phyloP scores from a whole-genome alignment of 2,797 vertebrate genomes.

The Dendrocincla fuliginosa region DNA sequence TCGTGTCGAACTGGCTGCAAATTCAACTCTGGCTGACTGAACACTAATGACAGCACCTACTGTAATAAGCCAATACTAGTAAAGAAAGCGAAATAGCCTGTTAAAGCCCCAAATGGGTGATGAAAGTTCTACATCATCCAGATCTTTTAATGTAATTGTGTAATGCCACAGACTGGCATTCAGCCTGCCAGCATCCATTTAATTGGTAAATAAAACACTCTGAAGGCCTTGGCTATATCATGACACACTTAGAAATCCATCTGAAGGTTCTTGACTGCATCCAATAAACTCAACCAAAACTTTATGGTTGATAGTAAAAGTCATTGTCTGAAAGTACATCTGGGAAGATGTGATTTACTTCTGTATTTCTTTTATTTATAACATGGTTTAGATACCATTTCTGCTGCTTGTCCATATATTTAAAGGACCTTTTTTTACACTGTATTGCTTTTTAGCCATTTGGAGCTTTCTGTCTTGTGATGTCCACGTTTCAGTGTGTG shows the following conservation, averaged over 20 bases:
- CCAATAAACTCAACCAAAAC: neutral
- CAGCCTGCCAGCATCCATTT: conserved; percentile 16
- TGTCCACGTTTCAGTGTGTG: neutral
- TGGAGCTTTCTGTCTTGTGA: neutral
- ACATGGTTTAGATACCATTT: neutral
- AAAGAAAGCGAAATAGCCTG: conserved; percentile 16
- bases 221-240: neutral
- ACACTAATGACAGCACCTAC: conserved; percentile 5
- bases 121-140: conserved; percentile 16
- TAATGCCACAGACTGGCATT: conserved; percentile 32
- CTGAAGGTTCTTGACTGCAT: neutral
- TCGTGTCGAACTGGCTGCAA: neutral
- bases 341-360: neutral
- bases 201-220: conserved; percentile 52
- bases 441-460: neutral
- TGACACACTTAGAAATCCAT: neutral
- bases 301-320: neutral
- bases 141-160: conserved; percentile 23
- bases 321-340: neutral
- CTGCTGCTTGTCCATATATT: neutral
- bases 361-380: neutral
- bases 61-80: conserved; percentile 2
- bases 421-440: neutral
- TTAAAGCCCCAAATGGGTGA: conserved; percentile 50
- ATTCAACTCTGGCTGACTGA: conserved; percentile 28